Evolutionary conservation across 2,113 vertebrate species (phyloP).

Genomic region (Rhipidura dahli): DNA sequence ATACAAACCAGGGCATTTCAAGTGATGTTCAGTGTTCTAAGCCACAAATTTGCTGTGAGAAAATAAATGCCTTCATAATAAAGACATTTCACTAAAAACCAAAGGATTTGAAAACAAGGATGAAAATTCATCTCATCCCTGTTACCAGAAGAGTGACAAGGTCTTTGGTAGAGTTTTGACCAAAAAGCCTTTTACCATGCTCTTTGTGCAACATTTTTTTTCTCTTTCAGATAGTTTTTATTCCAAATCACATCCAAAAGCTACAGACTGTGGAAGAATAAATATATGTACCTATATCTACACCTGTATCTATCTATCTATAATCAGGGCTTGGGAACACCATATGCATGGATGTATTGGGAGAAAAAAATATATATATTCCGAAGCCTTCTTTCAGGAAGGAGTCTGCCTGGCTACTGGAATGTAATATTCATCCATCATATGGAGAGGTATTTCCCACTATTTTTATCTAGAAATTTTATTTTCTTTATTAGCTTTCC

Average conservation of each 20-base stretch:
- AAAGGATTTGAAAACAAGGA: background rate
- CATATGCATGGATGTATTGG: background rate
- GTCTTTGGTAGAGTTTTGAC: background rate
- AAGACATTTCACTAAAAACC: background rate
- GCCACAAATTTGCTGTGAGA: background rate
- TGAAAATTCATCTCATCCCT: background rate
- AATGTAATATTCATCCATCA: background rate
- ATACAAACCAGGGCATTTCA: background rate
- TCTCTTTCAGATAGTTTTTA: background rate
- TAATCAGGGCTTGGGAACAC: background rate
- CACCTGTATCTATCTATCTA: background rate
- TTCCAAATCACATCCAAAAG: background rate
- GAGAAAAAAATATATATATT: background rate
- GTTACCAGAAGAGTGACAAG: background rate
- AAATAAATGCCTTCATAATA: background rate
- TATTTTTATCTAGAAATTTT: background rate
- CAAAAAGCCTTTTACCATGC: accelerated
- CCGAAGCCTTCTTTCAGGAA: background rate
- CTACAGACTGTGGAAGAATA: background rate
- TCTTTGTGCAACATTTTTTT: background rate
- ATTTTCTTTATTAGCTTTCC: background rate
- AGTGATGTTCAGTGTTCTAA: accelerated
- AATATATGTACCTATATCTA: background rate
- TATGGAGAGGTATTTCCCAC: background rate
- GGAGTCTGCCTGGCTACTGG: background rate